Percentiles rank a stretch among this genome's conserved stretches.
These are phyloP conservation scores for Epiblema foenella DNA, from an alignment of 2,888 invertebrate genomes.

Conservation along the genomic window DNA sequence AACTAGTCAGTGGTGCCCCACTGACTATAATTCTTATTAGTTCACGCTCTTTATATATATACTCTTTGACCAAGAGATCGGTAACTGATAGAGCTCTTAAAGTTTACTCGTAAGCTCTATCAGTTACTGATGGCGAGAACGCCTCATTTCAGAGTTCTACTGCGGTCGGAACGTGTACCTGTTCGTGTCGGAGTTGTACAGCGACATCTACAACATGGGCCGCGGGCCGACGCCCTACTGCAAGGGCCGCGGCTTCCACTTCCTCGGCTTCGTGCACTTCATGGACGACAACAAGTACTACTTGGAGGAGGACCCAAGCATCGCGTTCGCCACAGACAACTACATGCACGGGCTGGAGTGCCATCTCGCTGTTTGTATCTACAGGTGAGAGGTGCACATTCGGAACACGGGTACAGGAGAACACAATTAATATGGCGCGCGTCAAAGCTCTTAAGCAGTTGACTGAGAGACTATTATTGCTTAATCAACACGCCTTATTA, in stretches of 20 bases:
- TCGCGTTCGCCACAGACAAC: conserved; percentile 74
- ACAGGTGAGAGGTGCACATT: conserved; percentile 59
- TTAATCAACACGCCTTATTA: too few relatives aligned
- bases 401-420: too few relatives aligned
- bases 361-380: conserved; percentile 72
- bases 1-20: too few relatives aligned
- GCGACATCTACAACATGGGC: conserved; percentile 78
- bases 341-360: conserved; percentile 77
- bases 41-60: not conserved
- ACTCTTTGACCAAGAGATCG: too few relatives aligned
- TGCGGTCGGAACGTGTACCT: conserved; percentile 78
- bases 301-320: conserved; percentile 71
- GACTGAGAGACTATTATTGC: too few relatives aligned
- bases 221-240: conserved; percentile 69
- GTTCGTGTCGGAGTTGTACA: conserved; percentile 75
- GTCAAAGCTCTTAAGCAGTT: too few relatives aligned
- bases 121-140: not conserved
- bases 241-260: conserved; percentile 70
- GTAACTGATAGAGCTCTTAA: too few relatives aligned
- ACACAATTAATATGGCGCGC: too few relatives aligned
- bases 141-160: conserved; percentile 66
- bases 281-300: conserved; percentile 73
- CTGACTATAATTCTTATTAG: not conserved
- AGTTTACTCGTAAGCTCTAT: too few relatives aligned
- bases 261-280: conserved; percentile 75